Conservation (phyloP, 2,888 invertebrate species). For the Cosmia pyralina region DNA sequence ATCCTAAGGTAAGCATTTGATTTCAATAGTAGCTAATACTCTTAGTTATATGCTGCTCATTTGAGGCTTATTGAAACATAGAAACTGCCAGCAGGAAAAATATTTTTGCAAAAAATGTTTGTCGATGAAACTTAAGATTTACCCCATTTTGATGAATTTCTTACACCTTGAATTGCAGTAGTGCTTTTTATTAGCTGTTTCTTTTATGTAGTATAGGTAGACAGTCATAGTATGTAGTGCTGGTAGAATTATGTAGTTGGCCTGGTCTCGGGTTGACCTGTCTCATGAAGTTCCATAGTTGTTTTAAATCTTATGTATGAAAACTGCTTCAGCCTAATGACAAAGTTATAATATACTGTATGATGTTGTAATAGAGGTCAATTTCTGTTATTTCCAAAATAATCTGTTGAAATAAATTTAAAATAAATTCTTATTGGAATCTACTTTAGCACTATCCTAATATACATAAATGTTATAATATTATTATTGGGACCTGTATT, state of each 20-base stretch:
- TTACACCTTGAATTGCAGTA: neutral
- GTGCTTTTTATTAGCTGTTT: neutral
- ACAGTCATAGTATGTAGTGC: neutral
- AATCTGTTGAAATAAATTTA: constrained; percentile 21
- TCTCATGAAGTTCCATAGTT: constrained; percentile 1
- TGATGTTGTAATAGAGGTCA: constrained; percentile 66
- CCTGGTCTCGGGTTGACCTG: neutral
- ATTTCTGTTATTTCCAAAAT: constrained; percentile 68
- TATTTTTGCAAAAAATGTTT: neutral
- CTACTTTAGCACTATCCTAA: neutral
- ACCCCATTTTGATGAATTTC: neutral
- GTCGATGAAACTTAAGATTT: neutral
- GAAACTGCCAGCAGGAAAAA: neutral
- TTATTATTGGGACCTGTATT: constrained; percentile 72
- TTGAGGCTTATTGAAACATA: neutral
- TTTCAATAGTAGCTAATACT: neutral
- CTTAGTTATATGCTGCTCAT: constrained; percentile 6
- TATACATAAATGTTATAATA: neutral
- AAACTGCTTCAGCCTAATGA: constrained; percentile 38
- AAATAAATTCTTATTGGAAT: constrained; percentile 60
- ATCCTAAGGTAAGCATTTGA: constrained; percentile 93
- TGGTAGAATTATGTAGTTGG: neutral
- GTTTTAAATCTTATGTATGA: neutral
- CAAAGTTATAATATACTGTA: constrained; percentile 64
- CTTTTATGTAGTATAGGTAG: neutral